Evolutionary conservation across 2,888 invertebrate species (phyloP).

Genomic region (Homarus gammarus): DNA sequence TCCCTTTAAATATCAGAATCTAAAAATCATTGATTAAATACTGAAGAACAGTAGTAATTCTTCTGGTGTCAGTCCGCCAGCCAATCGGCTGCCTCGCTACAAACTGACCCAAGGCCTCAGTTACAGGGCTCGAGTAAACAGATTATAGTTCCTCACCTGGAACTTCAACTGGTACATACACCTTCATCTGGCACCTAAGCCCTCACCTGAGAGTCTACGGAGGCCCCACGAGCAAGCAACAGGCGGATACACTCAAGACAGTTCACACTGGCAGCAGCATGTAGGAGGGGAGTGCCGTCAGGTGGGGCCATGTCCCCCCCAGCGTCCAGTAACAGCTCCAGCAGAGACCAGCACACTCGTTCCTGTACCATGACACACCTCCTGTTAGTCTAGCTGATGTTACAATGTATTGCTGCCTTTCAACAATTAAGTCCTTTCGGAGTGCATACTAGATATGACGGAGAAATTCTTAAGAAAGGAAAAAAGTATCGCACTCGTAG

Average conservation of each 20-base stretch:
- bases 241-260: conserved; percentile 19
- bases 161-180: too few relatives aligned
- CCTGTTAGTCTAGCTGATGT: too few relatives aligned
- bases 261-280: conserved; percentile 32
- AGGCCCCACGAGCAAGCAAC: conserved; percentile 1
- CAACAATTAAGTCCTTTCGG: too few relatives aligned
- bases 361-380: neutral
- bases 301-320: conserved; percentile 4
- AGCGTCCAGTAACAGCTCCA: conserved; percentile 31
- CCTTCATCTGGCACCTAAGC: too few relatives aligned
- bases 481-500: neutral
- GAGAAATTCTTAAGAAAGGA: neutral
- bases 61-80: too few relatives aligned
- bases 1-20: neutral
- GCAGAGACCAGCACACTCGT: neutral
- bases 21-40: too few relatives aligned
- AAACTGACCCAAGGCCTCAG: too few relatives aligned
- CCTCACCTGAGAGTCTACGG: conserved; percentile 28
- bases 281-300: conserved; percentile 12
- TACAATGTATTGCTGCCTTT: too few relatives aligned
- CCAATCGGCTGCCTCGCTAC: too few relatives aligned
- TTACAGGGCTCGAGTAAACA: too few relatives aligned
- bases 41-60: too few relatives aligned
- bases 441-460: neutral
- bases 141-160: too few relatives aligned